Percentiles rank a stretch among this genome's conserved stretches.
These are phyloP conservation scores for Drosophila ustulata DNA, from an alignment of 2,888 invertebrate genomes.

Conservation along the genomic window DNA sequence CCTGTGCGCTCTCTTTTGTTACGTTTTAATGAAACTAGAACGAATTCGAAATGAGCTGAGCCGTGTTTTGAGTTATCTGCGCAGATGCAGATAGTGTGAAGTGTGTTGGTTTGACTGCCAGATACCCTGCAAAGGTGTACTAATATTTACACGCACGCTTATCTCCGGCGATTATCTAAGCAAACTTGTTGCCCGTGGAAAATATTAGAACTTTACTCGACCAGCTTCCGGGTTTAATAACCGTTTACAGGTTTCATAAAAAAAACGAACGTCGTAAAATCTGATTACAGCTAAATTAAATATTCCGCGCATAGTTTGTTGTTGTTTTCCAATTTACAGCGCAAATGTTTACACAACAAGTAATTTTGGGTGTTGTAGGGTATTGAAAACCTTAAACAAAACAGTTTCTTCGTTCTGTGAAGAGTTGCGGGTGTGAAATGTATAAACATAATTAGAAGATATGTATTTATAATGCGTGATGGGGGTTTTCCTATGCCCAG, in stretches of 20 bases:
- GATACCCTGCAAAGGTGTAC: constrained; percentile 5
- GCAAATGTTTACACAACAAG: background rate
- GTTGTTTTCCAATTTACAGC: background rate
- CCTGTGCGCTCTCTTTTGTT: constrained; percentile 11
- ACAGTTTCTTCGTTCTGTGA: constrained; percentile 35
- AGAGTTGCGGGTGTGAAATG: constrained; percentile 62
- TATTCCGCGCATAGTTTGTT: background rate
- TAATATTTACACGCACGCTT: constrained; percentile 5
- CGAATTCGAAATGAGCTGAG: constrained; percentile 59
- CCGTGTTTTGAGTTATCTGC: constrained; percentile 31
- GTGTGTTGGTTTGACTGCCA: background rate
- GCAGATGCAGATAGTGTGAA: constrained; percentile 16
- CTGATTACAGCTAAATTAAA: background rate
- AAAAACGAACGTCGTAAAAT: constrained; percentile 3
- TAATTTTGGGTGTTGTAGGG: background rate
- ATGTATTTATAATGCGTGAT: constrained; percentile 12
- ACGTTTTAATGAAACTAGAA: constrained; percentile 70
- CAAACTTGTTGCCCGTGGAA: background rate
- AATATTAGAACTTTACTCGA: background rate
- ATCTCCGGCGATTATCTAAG: background rate
- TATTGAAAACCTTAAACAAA: constrained; percentile 34
- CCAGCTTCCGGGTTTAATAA: constrained; percentile 16
- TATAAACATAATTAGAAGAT: constrained; percentile 19
- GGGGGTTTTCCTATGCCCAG: constrained; percentile 23
- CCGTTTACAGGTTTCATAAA: constrained; percentile 12